Evolutionary conservation across 2,797 vertebrate species (phyloP).

Genomic region (Darevskia mixta): DNA sequence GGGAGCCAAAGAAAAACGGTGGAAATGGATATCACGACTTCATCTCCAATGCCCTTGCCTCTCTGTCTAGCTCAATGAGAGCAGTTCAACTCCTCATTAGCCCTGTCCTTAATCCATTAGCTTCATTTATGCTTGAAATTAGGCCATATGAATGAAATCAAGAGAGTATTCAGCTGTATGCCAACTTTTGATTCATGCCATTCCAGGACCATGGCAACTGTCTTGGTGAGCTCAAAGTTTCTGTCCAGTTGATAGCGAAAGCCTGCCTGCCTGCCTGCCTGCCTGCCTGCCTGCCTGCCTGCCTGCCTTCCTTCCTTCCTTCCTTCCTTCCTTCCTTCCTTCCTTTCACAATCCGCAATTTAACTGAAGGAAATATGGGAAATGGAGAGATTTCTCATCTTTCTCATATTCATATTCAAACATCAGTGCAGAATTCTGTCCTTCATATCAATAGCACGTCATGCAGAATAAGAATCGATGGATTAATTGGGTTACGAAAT

Average conservation of each 20-base stretch:
- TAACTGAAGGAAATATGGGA: background rate
- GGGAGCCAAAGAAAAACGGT: slow-evolving; percentile 25
- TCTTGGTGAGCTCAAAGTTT: slow-evolving; percentile 11
- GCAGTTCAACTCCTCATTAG: slow-evolving; percentile 42
- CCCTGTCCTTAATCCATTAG: slow-evolving; percentile 40
- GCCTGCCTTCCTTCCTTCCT: too few relatives aligned
- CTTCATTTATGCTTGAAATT: slow-evolving; percentile 39
- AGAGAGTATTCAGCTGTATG: background rate
- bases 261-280: background rate
- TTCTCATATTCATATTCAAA: background rate
- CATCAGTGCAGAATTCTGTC: background rate
- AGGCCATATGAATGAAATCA: slow-evolving; percentile 17
- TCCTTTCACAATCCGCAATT: background rate
- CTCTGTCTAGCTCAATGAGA: slow-evolving; percentile 38
- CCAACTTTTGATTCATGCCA: background rate
- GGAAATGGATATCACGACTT: slow-evolving; percentile 25
- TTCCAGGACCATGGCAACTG: background rate
- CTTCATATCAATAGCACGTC: background rate
- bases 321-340: background rate
- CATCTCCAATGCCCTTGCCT: slow-evolving; percentile 28
- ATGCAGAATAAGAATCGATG: slow-evolving; percentile 5
- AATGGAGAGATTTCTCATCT: background rate
- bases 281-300: too few relatives aligned
- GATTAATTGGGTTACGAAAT: background rate
- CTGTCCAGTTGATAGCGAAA: background rate